Evolutionary conservation across 2,888 invertebrate genomes (phyloP).

Genomic region (Zygaena filipendulae): DNA sequence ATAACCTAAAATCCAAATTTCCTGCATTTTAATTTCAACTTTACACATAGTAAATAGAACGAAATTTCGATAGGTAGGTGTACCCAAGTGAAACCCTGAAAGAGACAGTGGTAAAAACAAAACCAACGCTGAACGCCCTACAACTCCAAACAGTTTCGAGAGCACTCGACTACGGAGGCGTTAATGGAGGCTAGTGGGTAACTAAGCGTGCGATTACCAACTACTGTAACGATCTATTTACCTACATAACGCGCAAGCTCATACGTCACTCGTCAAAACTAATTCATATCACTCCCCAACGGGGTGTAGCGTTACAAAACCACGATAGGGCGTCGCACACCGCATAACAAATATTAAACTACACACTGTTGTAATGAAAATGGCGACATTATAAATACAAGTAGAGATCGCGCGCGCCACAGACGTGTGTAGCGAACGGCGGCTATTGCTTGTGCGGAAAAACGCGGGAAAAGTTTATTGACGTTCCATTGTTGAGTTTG

Average conservation of each 20-base stretch:
- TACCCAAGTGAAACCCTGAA: too few species aligned
- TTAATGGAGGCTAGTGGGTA: too few species aligned
- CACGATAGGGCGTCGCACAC: conserved; percentile 37
- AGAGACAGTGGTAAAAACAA: too few species aligned
- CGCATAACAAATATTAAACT: conserved; percentile 50
- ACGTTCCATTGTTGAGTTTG: conserved; percentile 27
- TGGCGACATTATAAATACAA: conserved; percentile 62
- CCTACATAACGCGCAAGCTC: conserved; percentile 7
- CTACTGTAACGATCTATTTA: too few species aligned
- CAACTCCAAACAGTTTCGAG: too few species aligned
- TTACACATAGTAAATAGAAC: too few species aligned
- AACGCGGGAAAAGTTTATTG: conserved; percentile 53
- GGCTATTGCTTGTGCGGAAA: conserved; percentile 34
- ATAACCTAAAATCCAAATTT: too few species aligned
- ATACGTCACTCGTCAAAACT: conserved; percentile 17
- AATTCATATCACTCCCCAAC: conserved; percentile 16
- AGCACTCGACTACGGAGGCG: too few species aligned
- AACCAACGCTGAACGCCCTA: too few species aligned
- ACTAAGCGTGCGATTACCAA: too few species aligned
- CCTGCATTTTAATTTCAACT: too few species aligned
- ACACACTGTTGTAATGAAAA: conserved; percentile 42
- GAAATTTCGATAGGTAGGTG: too few species aligned
- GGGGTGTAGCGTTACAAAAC: conserved; percentile 52
- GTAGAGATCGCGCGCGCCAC: conserved; percentile 32
- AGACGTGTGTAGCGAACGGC: conserved; percentile 39